These are phyloP conservation scores for Silurus aristotelis DNA, from an alignment of 2,797 vertebrate species.

Conservation along the genomic window DNA sequence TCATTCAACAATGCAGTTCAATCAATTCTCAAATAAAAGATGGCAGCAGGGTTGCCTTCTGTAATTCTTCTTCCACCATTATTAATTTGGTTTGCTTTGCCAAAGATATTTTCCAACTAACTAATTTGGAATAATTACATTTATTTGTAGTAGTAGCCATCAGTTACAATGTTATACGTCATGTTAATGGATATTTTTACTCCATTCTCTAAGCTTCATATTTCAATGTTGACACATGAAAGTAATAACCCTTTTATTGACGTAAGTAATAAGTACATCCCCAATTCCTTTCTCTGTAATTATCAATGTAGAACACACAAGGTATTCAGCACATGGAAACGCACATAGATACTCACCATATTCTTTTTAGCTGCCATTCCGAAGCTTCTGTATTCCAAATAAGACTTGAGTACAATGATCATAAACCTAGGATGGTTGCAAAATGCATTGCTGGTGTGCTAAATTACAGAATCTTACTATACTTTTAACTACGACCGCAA, in stretches of 20 bases:
- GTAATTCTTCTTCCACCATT: neutral
- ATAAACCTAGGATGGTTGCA: neutral
- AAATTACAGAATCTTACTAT: too few relatives aligned
- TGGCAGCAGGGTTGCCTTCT: neutral
- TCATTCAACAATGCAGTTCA: neutral
- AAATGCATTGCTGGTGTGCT: neutral
- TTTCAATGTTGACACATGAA: neutral
- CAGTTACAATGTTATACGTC: neutral
- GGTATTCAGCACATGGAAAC: too few relatives aligned
- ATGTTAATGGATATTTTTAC: neutral
- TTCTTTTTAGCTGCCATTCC: too few relatives aligned
- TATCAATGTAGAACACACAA: neutral
- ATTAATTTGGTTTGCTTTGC: neutral
- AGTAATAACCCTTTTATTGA: neutral
- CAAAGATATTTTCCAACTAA: neutral
- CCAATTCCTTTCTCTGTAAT: neutral
- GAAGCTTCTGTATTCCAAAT: too few relatives aligned
- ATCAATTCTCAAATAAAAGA: constrained; percentile 3
- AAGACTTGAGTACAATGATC: too few relatives aligned
- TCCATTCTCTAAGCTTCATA: neutral
- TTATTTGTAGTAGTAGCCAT: neutral
- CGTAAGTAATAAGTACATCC: neutral
- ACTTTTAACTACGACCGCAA: too few relatives aligned
- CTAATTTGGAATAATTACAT: neutral
- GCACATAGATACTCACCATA: too few relatives aligned